Evolutionary conservation across 1,140 invertebrate genomes (phyloP), one percentile per base, ranked within the genome.

Genomic region (Campoletis sonorensis): DNA sequence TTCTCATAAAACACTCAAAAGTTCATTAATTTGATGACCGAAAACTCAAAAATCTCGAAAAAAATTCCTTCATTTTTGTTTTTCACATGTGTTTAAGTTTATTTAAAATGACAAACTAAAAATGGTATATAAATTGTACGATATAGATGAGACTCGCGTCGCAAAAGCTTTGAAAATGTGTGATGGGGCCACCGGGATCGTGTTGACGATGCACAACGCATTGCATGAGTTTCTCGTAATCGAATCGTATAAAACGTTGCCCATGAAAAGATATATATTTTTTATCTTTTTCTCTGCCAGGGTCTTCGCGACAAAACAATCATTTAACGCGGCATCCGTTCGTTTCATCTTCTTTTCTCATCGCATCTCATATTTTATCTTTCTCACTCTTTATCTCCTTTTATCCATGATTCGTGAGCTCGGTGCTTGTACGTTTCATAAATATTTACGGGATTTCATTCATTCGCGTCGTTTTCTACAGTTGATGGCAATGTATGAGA

Each of bases 361-460:
- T 64, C 26, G n/a, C 10, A 26, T 64, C 23, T 26, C 23, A 10
- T 64, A 1, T 64, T 26, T 64, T 58, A n/a, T 64, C 51, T 54
- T 21, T 54, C 51, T 54, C 51, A 4, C 51, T 54, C 51, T 54
- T 54, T 54, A 16, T 54, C 51, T 54, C 51, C 23, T 64, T 64
- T 64, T 64, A 23, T 23, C 23, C 4, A 27, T 64, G 21, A 23
- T 27, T 64, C 61, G 40, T 61, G 58, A 30, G 51, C 80, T 85
- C 83, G 71, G 81, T 82, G 82, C 82, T 37, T 75, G 82, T 73
- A 85, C 83, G 83, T 84, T 86, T 51, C 83, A 88, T 88, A 89
- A 89, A 89, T 86, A 88, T 89, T 89, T 88, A 89, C 85, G 82
- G 79, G 80, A 86, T 86, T 87, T 87, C 85, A 86, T 87, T 88